Base-by-base conservation (phyloP, 2,797 vertebrate genomes). In the Molossus alvarezi region DNA sequence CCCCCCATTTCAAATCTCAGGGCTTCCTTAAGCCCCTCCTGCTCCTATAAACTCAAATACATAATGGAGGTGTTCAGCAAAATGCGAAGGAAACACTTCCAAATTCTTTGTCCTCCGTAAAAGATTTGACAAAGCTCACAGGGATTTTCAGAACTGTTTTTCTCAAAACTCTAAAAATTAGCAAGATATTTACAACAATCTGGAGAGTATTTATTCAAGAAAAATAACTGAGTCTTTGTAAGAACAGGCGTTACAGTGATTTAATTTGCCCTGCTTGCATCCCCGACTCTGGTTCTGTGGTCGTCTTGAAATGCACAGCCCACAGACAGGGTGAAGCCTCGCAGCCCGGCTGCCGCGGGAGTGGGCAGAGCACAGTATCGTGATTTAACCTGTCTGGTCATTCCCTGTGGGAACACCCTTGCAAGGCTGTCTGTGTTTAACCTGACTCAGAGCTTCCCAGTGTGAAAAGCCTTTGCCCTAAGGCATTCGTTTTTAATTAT, bases 401-500 rank as follows among this genome's bases (percentile, higher is more conserved):
- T 77, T 58, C 62, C 12, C 37, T 58, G 23, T 25, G 79, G 41
- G 51, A 58, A 58, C 20, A 55, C 4, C 51, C 27, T 80, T 33
- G 20, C 53, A 90, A 58, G 13, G 20, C 13, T 85, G 15, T 92
- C 53, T 86, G 79, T 48, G 69, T 69, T 48, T 92, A 86, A 79
- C 15, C 14, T 6, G 64, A 71, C 51, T 80, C 53, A 12, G 6
- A 71, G 64, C 33, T 80, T 79, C 64, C 27, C 27, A 33, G 62
- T 12, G 23, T 72, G 55, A 55, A 92, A 69, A 60, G 72, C 1
- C 23, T 51, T 86, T 77, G 23, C 29, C 53, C n/a, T 53, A 48
- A n/a, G 23, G 29, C 53, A 79, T 77, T 85, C 62, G 29, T 45
- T 92, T 81, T 85, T 45, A 76, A 76, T 92, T 85, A 33, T 48